Conservation (phyloP, 1,140 invertebrate genomes). For the Drosophila trapezifrons region DNA sequence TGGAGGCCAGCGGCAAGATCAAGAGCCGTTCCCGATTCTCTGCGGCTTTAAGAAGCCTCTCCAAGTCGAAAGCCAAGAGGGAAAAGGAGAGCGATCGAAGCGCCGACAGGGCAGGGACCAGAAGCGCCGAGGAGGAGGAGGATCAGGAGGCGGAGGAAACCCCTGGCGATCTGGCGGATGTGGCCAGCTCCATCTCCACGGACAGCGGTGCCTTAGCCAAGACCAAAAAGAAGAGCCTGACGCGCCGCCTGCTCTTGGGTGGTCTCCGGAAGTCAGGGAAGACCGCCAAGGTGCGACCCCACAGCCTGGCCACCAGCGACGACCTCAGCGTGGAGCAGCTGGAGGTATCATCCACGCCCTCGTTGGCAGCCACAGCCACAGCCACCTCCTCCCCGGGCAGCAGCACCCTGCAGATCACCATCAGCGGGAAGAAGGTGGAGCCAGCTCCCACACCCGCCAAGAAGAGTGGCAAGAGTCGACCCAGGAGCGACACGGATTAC, state of each 20-base stretch:
- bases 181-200: constrained; percentile 35
- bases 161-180: constrained; percentile 40
- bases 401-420: constrained; percentile 75
- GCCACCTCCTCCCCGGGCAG: constrained; percentile 34
- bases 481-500: constrained; percentile 75
- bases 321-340: constrained; percentile 50
- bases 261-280: constrained; percentile 58
- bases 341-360: constrained; percentile 10
- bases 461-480: constrained; percentile 43
- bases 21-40: constrained; percentile 79
- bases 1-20: constrained; percentile 36
- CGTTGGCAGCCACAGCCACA: constrained; percentile 3
- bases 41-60: constrained; percentile 75
- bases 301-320: constrained; percentile 65
- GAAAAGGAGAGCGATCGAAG: constrained; percentile 30
- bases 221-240: constrained; percentile 73
- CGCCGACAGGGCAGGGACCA: constrained; percentile 9
- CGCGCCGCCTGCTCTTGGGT: constrained; percentile 64
- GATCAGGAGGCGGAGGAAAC: constrained; percentile 33
- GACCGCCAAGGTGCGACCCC: constrained; percentile 66
- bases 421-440: constrained; percentile 78
- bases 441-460: constrained; percentile 18
- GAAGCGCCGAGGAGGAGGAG: constrained; percentile 32
- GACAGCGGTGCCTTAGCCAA: constrained; percentile 48
- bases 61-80: constrained; percentile 63